Percentiles rank a stretch among this genome's conserved stretches.
phyloP scores from a whole-genome alignment of 2,113 vertebrate species.

The Caranx ignobilis region DNA sequence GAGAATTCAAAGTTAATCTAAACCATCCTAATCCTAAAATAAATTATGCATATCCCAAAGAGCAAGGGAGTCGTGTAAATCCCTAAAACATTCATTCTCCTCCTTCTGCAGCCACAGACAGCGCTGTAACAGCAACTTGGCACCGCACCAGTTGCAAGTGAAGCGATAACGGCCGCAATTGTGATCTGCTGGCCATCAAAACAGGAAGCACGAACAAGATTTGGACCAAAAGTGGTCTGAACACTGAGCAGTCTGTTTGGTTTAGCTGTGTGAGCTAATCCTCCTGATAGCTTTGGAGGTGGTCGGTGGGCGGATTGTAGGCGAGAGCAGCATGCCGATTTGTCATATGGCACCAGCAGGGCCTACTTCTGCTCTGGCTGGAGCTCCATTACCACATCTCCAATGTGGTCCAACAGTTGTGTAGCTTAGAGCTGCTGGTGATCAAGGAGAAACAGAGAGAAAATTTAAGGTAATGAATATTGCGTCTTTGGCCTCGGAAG shows the following conservation, averaged over 20 bases:
- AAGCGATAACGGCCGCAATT: conserved; percentile 51
- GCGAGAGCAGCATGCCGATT: conserved; percentile 82
- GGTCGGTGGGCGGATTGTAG: conserved; percentile 82
- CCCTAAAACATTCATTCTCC: conserved; percentile 69
- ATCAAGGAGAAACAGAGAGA: conserved; percentile 41
- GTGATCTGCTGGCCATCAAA: conserved; percentile 68
- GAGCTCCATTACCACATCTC: conserved; percentile 76
- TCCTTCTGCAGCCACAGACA: conserved; percentile 34
- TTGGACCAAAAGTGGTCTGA: conserved; percentile 76
- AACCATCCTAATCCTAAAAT: conserved; percentile 78
- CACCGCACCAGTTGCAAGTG: conserved; percentile 57
- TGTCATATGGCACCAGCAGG: conserved; percentile 83
- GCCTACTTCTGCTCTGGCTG: conserved; percentile 80
- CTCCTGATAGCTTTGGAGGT: conserved; percentile 81
- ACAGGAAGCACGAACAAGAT: conserved; percentile 72
- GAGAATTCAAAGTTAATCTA: conserved; percentile 74
- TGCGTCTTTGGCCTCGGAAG: conserved; percentile 34
- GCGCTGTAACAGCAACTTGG: conserved; percentile 50
- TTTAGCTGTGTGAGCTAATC: conserved; percentile 81
- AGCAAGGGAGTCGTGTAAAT: conserved; percentile 69
- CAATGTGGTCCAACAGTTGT: conserved; percentile 77
- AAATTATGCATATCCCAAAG: conserved; percentile 80
- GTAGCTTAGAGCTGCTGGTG: conserved; percentile 63
- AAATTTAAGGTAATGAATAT: conserved; percentile 52
- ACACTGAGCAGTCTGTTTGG: conserved; percentile 77